Base-by-base conservation (phyloP, 1,140 invertebrate species). In the Drosophila sp. region DNA sequence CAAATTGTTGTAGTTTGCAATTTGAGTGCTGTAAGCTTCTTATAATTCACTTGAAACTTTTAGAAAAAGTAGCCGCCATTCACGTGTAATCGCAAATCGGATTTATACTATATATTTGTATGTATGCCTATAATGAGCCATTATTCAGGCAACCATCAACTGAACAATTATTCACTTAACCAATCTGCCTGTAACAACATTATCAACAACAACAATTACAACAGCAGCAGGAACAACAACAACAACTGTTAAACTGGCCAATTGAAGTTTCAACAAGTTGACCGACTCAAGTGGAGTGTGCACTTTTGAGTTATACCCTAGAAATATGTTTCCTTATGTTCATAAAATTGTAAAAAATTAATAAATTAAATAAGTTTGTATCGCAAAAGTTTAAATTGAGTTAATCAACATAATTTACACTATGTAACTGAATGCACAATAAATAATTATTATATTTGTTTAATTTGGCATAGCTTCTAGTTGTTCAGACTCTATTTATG, bases 81-180 rank as follows among this genome's bases (percentile, higher is more conserved):
- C 64, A 75, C 56, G 58, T 84, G 57, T 80, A 74, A 72, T 75
- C 70, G 73, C 77, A 72, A 73, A 83, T 53, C 27, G 27, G 1
- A 46, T 11, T 9, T 32, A 51, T 43, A 14, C 4, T 32, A 51
- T 43, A 14, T 21, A 41, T 21, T 3, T n/a, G 11, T 27, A 25
- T 67, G 76, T 76, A 73, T 70, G 70, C 67, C 87, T 72, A 87
- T 86, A 81, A 81, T 81, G 78, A 59, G 48, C 8, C 43, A 29
- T 29, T 29, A 13, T 18, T 32, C 46, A 46, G 45, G 53, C 63
- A 38, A n/a, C n/a, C 53, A 21, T 8, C 53, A 14, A 18, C 34
- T 6, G 21, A 29, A 4, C 32, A 66, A 45, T 38, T 38, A 32
- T 56, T 77, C 66, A 51, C 53, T 50, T 36, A 57, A 67, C 36